Evolutionary conservation across 92 coral and sea anemone species (phyloP).

Genomic region (Siderastrea siderea): DNA sequence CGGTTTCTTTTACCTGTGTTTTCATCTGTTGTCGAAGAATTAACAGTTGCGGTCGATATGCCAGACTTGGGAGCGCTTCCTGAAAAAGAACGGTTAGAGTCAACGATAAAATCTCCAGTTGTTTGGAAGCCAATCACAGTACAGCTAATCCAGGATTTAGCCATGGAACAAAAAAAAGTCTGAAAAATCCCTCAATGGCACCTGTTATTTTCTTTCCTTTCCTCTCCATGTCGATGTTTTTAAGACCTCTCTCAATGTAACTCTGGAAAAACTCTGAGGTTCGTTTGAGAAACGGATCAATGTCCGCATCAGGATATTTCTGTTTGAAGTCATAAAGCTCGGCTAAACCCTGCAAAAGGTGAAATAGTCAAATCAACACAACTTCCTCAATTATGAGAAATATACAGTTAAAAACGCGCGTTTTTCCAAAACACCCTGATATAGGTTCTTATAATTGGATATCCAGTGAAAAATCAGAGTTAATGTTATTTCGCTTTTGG

Average conservation of each 20-base stretch:
- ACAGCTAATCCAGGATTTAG: too few species aligned
- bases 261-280: constrained; percentile 97
- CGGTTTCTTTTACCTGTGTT: constrained; percentile 13
- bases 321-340: constrained; percentile 93
- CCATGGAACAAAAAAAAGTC: neutral
- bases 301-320: constrained; percentile 90
- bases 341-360: constrained; percentile 77
- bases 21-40: constrained; percentile 7
- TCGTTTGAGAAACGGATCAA: constrained; percentile 93
- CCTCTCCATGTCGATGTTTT: constrained; percentile 92
- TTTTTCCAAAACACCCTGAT: too few species aligned
- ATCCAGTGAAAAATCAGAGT: too few species aligned
- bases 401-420: too few species aligned
- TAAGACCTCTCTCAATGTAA: constrained; percentile 94
- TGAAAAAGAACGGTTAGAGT: neutral
- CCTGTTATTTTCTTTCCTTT: constrained; percentile 70
- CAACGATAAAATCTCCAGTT: neutral
- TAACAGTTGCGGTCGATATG: constrained; percentile 6
- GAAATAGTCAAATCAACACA: neutral
- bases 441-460: too few species aligned
- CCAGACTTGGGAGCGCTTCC: constrained; percentile 17
- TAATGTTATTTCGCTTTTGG: too few species aligned
- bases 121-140: too few species aligned
- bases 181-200: neutral
- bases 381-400: too few species aligned